phyloP scores from a whole-genome alignment of 2,797 vertebrate genomes.

The Darevskia mixta region DNA sequence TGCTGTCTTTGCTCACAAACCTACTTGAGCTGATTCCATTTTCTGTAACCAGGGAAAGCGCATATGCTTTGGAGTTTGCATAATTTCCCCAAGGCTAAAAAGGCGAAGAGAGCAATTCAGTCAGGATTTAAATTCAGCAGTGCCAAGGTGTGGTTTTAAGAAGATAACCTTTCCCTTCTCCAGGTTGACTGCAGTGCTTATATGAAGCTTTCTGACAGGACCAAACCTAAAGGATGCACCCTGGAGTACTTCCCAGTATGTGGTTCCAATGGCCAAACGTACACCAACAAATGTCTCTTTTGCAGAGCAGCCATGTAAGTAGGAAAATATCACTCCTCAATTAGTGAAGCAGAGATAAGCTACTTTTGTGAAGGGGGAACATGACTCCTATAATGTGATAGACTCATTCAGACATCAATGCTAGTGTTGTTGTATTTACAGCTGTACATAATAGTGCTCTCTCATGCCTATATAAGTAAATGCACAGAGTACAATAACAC shows the following conservation, averaged over 20 bases:
- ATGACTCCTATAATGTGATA: background rate
- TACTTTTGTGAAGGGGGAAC: background rate
- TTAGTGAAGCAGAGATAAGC: background rate
- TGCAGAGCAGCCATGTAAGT: slow-evolving; percentile 14
- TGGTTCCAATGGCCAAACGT: slow-evolving; percentile 19
- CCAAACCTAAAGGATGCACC: slow-evolving; percentile 7
- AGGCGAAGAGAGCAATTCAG: no score
- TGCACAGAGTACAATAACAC: background rate
- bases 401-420: background rate
- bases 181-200: slow-evolving; percentile 28
- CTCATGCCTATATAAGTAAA: background rate
- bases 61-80: background rate
- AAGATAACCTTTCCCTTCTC: background rate
- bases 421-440: background rate
- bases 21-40: background rate
- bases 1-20: background rate
- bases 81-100: background rate
- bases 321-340: background rate
- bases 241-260: slow-evolving; percentile 33
- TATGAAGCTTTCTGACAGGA: slow-evolving; percentile 5
- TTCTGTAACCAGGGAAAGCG: background rate
- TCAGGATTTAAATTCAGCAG: background rate
- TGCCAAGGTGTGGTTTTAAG: background rate
- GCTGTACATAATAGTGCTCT: background rate
- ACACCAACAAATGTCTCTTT: slow-evolving; percentile 33